Evolutionary conservation across 2,888 invertebrate genomes (phyloP), one percentile per base, ranked within the genome.

Genomic region (Agriopis leucophaearia): DNA sequence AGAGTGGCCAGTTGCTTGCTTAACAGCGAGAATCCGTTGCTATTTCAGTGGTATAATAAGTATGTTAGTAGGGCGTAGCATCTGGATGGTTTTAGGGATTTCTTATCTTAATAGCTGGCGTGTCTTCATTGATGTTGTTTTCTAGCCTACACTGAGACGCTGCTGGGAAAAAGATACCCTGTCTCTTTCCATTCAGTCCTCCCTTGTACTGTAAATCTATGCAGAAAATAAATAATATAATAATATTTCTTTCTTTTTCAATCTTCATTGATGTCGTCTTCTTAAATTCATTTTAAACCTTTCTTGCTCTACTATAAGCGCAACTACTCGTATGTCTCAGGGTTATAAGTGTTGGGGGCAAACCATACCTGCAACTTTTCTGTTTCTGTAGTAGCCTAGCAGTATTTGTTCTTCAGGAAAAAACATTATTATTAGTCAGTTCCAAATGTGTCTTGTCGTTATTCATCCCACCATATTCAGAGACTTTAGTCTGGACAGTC

Each of bases 401-500:
- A 0, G 13, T 13, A 42, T 42, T 10, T n/a, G n/a, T 45, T 15
- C 5, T 45, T 45, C 1, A 27, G 5, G 5, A 27, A 27, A 27
- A 27, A 5, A 27, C 27, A 27, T 27, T 27, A 27, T 27, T 27
- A 27, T 27, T 27, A 27, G 27, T 27, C 27, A 27, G 27, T 27
- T 27, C 27, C 27, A 27, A 27, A 27, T 27, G 27, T 27, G 27
- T 27, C 27, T 27, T 27, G 27, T 27, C 27, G 27, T 5, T 27
- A 27, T 27, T 27, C 27, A 27, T 4, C 27, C 27, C 27, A 27
- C 27, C 27, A 27, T 2, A 27, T 44, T 57, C 8, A 42, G 13
- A 45, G 47, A 62, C 58, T 56, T 42, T 63, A 47, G 12, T 45
- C 40, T 47, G 51, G 59, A 44, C 48, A 73, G 76, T 73, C 79